Percentiles rank a stretch among this genome's conserved stretches.
Conservation (phyloP, 2,888 invertebrate genomes). For the Cheilosia vulpina region DNA sequence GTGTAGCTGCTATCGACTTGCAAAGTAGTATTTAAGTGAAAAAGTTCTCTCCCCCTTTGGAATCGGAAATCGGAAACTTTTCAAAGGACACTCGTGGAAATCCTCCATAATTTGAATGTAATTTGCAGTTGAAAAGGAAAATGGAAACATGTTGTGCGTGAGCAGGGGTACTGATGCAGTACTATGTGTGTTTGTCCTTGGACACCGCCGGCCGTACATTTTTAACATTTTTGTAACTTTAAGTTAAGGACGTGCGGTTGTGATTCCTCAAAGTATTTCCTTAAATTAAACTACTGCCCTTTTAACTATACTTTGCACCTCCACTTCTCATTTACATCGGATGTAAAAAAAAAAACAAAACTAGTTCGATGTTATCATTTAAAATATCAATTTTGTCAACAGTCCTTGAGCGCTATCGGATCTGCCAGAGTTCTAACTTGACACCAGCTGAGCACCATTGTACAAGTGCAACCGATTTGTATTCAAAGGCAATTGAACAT, state of each 20-base stretch:
- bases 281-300: no score
- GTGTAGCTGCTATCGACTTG: conserved; percentile 61
- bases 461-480: conserved; percentile 66
- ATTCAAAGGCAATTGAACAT: conserved; percentile 67
- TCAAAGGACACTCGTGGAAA: conserved; percentile 82
- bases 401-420: conserved; percentile 24
- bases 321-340: no score
- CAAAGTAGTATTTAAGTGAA: conserved; percentile 72
- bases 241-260: no score
- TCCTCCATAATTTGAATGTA: conserved; percentile 83
- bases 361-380: neutral
- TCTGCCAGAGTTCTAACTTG: conserved; percentile 36
- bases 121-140: conserved; percentile 79
- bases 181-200: conserved; percentile 4
- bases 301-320: no score
- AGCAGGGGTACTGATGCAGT: neutral
- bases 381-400: conserved; percentile 30
- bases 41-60: conserved; percentile 69
- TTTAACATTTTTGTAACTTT: no score
- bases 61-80: conserved; percentile 83
- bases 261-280: no score
- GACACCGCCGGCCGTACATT: neutral
- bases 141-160: conserved; percentile 51
- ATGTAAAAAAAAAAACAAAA: neutral
- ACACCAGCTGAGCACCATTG: conserved; percentile 60